These are phyloP conservation scores for Dromas ardeola DNA, from an alignment of 2,113 vertebrate species.

Conservation along the genomic window DNA sequence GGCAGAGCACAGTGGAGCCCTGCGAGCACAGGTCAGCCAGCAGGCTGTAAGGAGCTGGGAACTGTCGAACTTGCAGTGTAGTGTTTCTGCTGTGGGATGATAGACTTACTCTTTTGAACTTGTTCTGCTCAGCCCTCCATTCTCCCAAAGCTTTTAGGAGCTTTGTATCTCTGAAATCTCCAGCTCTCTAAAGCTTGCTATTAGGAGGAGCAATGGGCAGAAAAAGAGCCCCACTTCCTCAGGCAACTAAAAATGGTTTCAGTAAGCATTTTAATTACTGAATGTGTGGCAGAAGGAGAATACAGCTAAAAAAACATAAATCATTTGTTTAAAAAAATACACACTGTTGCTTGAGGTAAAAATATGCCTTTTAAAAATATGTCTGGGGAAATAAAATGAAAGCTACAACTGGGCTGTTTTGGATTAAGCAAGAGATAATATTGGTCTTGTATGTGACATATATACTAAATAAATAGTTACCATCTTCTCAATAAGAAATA, in stretches of 20 bases:
- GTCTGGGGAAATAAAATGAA: background rate
- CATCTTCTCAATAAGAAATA: background rate
- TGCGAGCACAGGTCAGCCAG: fast-evolving
- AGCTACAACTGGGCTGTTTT: background rate
- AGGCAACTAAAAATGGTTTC: background rate
- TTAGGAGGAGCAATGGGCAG: fast-evolving
- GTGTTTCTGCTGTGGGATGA: background rate
- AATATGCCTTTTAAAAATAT: background rate
- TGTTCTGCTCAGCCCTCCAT: background rate
- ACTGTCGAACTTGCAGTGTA: fast-evolving
- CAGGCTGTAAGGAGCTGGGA: background rate
- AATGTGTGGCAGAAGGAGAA: background rate
- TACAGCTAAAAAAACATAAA: background rate
- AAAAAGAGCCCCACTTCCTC: background rate
- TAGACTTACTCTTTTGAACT: background rate
- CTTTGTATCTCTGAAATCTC: background rate
- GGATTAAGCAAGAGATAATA: background rate
- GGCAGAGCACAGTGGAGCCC: background rate
- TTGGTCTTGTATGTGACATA: background rate
- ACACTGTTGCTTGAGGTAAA: background rate
- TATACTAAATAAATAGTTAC: background rate
- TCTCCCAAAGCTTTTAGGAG: background rate
- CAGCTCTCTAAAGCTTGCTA: background rate
- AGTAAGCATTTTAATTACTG: background rate
- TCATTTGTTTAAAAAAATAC: background rate